phyloP scores from a whole-genome alignment of 1,140 invertebrate genomes.

The Zaprionus tsacasi region DNA sequence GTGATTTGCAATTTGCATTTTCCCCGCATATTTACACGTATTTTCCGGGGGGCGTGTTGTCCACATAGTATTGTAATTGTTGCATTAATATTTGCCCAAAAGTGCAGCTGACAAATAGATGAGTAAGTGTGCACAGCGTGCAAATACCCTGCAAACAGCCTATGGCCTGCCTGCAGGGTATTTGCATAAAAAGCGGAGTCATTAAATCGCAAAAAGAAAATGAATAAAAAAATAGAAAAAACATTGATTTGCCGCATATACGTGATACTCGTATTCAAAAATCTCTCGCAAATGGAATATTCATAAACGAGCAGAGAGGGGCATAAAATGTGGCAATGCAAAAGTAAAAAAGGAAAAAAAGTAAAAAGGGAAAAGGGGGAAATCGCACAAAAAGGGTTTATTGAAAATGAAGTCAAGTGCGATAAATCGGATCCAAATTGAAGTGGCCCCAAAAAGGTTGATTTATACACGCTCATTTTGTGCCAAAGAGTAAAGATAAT shows the following conservation, averaged over 20 bases:
- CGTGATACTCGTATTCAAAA: not conserved
- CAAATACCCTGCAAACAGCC: not conserved
- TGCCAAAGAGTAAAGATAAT: constrained; percentile 9
- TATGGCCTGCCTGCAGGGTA: not conserved
- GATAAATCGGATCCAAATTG: constrained; percentile 9
- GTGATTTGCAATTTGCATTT: constrained; percentile 37
- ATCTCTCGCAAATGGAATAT: constrained; percentile 6
- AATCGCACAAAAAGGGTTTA: not conserved
- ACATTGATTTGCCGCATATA: constrained; percentile 1
- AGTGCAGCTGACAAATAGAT: not conserved
- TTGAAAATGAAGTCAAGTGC: constrained; percentile 18
- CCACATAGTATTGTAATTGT: constrained; percentile 28
- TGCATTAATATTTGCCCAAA: constrained; percentile 15
- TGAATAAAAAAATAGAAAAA: no score
- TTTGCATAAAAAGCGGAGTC: not conserved
- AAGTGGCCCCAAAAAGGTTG: constrained; percentile 6
- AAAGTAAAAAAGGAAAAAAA: not conserved
- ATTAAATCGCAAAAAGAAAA: not conserved
- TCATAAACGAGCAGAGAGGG: not conserved
- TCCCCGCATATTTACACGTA: constrained; percentile 32
- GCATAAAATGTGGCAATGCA: constrained; percentile 7
- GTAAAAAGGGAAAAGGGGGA: not conserved
- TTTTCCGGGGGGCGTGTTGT: constrained; percentile 14
- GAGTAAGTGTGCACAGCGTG: not conserved
- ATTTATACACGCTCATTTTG: not conserved